Conservation (phyloP, 1,140 invertebrate genomes). For the Diorhabda carinulata region DNA sequence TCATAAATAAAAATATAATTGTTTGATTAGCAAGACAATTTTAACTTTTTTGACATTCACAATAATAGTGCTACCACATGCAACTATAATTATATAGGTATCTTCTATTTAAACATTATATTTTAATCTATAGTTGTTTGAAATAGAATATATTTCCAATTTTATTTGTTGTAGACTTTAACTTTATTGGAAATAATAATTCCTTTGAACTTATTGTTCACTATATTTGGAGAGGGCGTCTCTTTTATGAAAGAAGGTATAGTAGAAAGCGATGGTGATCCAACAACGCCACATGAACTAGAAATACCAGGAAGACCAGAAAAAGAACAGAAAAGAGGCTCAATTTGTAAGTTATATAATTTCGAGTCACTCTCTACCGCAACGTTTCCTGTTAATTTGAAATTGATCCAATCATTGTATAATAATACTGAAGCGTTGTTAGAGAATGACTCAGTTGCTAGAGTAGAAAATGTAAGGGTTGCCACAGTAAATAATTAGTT, state of each 20-base stretch:
- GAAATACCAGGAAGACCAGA: slow-evolving; percentile 42
- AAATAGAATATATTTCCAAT: slow-evolving; percentile 1
- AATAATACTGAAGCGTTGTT: background rate
- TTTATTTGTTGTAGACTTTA: slow-evolving; percentile 56
- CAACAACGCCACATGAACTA: slow-evolving; percentile 36
- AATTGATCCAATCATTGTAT: background rate
- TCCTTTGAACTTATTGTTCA: slow-evolving; percentile 78
- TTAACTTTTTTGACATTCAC: no score
- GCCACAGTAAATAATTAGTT: background rate
- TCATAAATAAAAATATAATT: no score
- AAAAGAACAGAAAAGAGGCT: slow-evolving; percentile 48
- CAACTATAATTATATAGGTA: no score
- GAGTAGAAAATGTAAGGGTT: slow-evolving; percentile 13
- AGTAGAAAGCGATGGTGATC: slow-evolving; percentile 50
- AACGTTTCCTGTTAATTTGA: background rate
- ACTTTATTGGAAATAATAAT: slow-evolving; percentile 87
- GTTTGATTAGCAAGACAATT: no score
- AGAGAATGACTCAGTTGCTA: slow-evolving; percentile 12
- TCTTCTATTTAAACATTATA: no score
- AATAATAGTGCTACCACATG: no score
- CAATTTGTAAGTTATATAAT: slow-evolving; percentile 53
- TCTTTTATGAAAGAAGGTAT: slow-evolving; percentile 59
- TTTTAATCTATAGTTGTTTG: background rate
- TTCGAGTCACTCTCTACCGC: background rate
- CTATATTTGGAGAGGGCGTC: slow-evolving; percentile 84